Base-by-base conservation (phyloP, 2,888 invertebrate genomes). In the Phorcus lineatus region DNA sequence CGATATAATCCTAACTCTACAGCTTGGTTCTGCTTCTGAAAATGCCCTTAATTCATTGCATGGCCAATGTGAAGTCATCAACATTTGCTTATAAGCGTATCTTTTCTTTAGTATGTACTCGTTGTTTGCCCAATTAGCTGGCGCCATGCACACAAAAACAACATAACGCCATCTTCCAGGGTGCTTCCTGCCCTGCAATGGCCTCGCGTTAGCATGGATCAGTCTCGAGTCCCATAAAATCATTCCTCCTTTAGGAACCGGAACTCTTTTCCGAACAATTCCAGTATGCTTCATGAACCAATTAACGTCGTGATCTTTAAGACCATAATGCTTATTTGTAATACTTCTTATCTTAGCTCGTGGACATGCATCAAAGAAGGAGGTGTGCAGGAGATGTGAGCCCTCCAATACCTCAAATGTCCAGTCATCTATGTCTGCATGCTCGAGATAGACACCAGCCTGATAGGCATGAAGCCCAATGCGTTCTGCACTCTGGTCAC, bases 211-310 rank as follows among this genome's bases (percentile, higher is more conserved):
- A 7, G 90, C 91, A 77, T 91, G 91, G 7, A 91, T 85, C 6
- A 88, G 84, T 66, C 91, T 82, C 0, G 91, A 91, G 70, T 91
- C 91, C 91, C 91, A 91, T 13, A 91, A 80, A 6, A 91, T 86
- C 83, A 91, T 87, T 4, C 90, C 90, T 0, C 91, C 91, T 80
- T 88, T 89, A 1, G 91, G 90, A 11, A 88, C 89, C 0, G 90
- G 83, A 16, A 91, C 85, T 22, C 89, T 82, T 74, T 84, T 86
- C 2, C 86, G 75, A 31, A 19, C 47, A 24, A 76, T 52, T 78
- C 90, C 90, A 2, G 87, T 88, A 54, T 83, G 84, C 4, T 80
- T 53, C 28, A 77, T 75, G 53, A 85, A 88, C 84, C 88, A 88
- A 22, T 86, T 81, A 2, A 87, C 66, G 24, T 89, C 86, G 7